These are phyloP conservation scores for Chalcosyrphus nemorum DNA, from an alignment of 2,888 invertebrate genomes.

Conservation along the genomic window DNA sequence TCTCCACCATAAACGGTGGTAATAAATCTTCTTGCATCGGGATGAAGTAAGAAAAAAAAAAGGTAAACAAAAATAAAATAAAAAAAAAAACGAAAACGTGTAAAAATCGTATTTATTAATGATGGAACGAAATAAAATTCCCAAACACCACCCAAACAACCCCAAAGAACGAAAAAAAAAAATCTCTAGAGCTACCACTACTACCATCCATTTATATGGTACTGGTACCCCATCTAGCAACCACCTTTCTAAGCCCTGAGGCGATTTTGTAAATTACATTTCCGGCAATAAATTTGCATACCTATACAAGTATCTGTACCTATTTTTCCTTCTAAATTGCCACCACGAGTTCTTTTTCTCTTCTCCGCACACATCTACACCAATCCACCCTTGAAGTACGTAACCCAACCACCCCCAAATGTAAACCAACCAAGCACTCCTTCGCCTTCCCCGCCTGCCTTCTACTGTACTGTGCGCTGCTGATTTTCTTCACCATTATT, in stretches of 20 bases:
- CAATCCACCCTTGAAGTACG: slow-evolving; percentile 7
- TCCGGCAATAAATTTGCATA: slow-evolving; percentile 82
- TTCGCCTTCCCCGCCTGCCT: not conserved
- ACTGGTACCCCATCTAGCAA: not conserved
- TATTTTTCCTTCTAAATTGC: slow-evolving; percentile 79
- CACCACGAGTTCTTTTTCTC: slow-evolving; percentile 70
- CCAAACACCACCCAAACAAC: slow-evolving; percentile 38
- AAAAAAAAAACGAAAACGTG: slow-evolving; percentile 36
- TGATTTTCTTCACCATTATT: slow-evolving; percentile 68
- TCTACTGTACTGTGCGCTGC: slow-evolving; percentile 28
- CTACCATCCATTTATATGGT: not conserved
- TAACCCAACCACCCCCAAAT: slow-evolving; percentile 31
- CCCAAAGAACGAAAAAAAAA: not conserved
- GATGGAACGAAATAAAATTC: slow-evolving; percentile 66
- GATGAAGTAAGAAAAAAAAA: slow-evolving; percentile 1
- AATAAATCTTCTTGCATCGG: slow-evolving; percentile 52
- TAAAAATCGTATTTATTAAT: slow-evolving; percentile 69
- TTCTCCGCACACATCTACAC: slow-evolving; percentile 21
- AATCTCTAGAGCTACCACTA: not conserved
- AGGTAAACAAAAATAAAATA: slow-evolving; percentile 9
- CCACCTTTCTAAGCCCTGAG: slow-evolving; percentile 75
- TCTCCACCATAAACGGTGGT: slow-evolving; percentile 32
- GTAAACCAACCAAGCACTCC: not conserved
- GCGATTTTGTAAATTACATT: slow-evolving; percentile 82
- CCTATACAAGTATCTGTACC: slow-evolving; percentile 77